Conservation (phyloP, 2,888 invertebrate species). For the Mimachlamys varia region DNA sequence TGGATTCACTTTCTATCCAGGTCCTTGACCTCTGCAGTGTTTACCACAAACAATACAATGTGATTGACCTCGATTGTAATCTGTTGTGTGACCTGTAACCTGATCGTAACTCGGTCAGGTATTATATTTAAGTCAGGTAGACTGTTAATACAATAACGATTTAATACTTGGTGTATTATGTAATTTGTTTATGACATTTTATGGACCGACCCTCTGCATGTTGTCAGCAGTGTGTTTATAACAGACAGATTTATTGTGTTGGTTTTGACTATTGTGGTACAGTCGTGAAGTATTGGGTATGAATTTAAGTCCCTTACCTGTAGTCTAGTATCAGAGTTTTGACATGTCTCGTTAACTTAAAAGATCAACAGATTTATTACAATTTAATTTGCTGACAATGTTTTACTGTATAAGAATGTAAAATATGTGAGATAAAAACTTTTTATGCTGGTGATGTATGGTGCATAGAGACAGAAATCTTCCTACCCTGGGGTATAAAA, state of each 20-base stretch:
- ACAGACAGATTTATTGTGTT: neutral
- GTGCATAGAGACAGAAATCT: too few species aligned
- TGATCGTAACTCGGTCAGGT: neutral
- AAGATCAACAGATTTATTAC: too few species aligned
- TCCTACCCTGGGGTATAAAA: too few species aligned
- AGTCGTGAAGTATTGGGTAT: too few species aligned
- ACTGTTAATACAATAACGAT: neutral
- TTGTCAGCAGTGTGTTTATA: neutral
- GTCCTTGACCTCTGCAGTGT: slow-evolving; percentile 1
- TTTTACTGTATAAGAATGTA: too few species aligned
- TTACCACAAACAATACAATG: slow-evolving; percentile 28
- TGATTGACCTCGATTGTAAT: neutral
- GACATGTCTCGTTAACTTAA: neutral
- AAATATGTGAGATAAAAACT: too few species aligned
- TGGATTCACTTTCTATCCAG: neutral
- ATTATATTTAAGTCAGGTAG: neutral
- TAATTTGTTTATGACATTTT: neutral
- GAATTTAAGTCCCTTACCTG: neutral
- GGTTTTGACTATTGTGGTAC: neutral
- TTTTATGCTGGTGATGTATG: too few species aligned
- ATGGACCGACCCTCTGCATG: neutral
- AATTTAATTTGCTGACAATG: too few species aligned
- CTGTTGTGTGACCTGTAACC: neutral
- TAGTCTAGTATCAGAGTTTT: neutral
- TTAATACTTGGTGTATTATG: neutral